These are phyloP conservation scores for Drosophila pachea DNA, from an alignment of 1,140 invertebrate genomes.

Conservation along the genomic window DNA sequence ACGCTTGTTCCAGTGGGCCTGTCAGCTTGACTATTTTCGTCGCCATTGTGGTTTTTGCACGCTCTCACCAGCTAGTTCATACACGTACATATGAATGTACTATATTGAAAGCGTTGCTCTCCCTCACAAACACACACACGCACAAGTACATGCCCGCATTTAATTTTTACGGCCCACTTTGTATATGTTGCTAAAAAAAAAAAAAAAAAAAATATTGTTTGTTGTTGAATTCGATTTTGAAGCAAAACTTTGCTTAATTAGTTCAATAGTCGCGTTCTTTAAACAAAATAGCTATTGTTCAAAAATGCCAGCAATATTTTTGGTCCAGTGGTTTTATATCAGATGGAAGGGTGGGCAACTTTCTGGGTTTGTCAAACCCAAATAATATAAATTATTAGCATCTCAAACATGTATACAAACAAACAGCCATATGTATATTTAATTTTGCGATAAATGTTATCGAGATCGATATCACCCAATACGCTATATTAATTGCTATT, in stretches of 20 bases:
- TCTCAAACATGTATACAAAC: neutral
- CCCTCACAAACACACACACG: conserved; percentile 14
- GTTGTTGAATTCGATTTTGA: conserved; percentile 37
- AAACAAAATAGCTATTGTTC: conserved; percentile 21
- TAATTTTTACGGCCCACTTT: conserved; percentile 19
- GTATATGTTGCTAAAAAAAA: conserved; percentile 36
- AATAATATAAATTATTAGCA: conserved; percentile 13
- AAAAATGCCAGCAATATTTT: conserved; percentile 26
- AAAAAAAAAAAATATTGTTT: conserved; percentile 37
- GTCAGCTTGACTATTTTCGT: conserved; percentile 48
- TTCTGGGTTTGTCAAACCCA: conserved; percentile 37
- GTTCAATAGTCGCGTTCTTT: conserved; percentile 59
- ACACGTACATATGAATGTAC: neutral
- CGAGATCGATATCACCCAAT: conserved; percentile 11
- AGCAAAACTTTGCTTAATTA: conserved; percentile 67
- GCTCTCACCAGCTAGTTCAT: conserved; percentile 37
- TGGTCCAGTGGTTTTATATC: conserved; percentile 59
- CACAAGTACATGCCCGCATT: conserved; percentile 16
- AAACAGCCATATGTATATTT: neutral
- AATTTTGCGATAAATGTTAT: conserved; percentile 10
- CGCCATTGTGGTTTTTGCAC: conserved; percentile 60
- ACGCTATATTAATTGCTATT: conserved; percentile 12
- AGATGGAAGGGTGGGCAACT: conserved; percentile 25
- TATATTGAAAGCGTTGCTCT: conserved; percentile 30
- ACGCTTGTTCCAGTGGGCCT: conserved; percentile 36